Percentiles rank a stretch among this genome's conserved stretches.
Conservation (phyloP, 2,888 invertebrate genomes). For the Thymelicus sylvestris region DNA sequence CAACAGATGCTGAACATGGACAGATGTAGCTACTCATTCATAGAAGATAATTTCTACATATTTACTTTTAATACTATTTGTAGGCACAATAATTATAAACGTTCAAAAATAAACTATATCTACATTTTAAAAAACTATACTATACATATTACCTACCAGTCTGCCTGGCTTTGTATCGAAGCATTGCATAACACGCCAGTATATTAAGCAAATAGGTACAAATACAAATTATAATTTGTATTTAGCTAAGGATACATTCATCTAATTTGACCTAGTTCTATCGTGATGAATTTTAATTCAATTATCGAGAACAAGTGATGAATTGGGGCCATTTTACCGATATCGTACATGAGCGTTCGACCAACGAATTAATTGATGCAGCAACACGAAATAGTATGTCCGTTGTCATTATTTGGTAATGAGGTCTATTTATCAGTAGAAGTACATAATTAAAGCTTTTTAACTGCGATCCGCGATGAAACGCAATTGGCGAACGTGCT, state of each 20-base stretch:
- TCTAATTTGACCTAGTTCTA: constrained; percentile 37
- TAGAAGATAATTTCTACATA: no score
- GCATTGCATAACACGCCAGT: no score
- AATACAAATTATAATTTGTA: constrained; percentile 10
- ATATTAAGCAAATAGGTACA: no score
- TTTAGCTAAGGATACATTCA: constrained; percentile 22
- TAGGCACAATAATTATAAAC: no score
- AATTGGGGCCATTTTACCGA: constrained; percentile 39
- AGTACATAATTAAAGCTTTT: constrained; percentile 12
- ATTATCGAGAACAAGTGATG: constrained; percentile 40
- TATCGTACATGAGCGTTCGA: constrained; percentile 33
- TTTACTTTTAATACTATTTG: no score
- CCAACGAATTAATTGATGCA: constrained; percentile 44
- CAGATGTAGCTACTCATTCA: no score
- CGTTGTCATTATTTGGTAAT: constrained; percentile 37
- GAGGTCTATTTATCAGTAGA: constrained; percentile 24
- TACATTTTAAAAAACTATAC: no score
- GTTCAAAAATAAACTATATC: no score
- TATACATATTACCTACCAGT: no score
- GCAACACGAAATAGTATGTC: constrained; percentile 37
- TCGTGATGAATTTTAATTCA: constrained; percentile 40
- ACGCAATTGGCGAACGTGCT: constrained; percentile 2
- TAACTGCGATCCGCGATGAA: neutral
- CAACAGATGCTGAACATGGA: no score
- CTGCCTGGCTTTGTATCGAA: no score